Base-by-base conservation (phyloP, 2,797 vertebrate species). In the Ciconia nigra region DNA sequence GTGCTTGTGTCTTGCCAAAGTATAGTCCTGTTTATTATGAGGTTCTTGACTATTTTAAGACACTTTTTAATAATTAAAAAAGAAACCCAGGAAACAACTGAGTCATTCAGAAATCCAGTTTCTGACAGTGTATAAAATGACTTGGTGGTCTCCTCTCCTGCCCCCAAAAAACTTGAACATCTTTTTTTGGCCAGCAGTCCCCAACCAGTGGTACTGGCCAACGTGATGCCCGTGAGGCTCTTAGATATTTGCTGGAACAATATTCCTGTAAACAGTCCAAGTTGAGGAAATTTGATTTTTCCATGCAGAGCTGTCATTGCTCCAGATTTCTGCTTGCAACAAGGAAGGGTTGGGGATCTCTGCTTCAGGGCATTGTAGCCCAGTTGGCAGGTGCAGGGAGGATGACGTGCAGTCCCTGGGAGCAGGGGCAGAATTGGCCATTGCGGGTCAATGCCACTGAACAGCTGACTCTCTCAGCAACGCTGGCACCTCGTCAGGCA, bases 381-480 rank as follows among this genome's bases (percentile, higher is more conserved):
- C 16, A 11, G 57, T 63, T 89, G 89, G 74, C 8, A 10, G 66
- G 7, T 31, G 35, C 1, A 2, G 13, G 26, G 13, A 66, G 29
- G 46, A 18, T 33, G 37, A 11, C 0, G 0, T 28, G 29, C 33
- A n/a, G 47, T 33, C 44, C 20, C 41, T 11, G 55, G 44, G 18
- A 66, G n/a, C 47, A 17, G 41, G 49, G 58, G 31, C 26, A 66
- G 31, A 57, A 21, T 6, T 25, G 52, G 24, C 47, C 21, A 2
- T 2, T 6, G 39, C 5, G 18, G 62, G 31, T 47, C 7, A 15
- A 21, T 33, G 61, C 26, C 11, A 2, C 58, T 88, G 0, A 0
- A 83, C 90, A 90, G 51, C 78, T 62, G 54, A 66, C 24, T 78
- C 16, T 65, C 69, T 25, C 55, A 67, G 59, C 35, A 57, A 1